Evolutionary conservation across 2,113 vertebrate genomes (phyloP).

Genomic region (Poecile atricapillus): DNA sequence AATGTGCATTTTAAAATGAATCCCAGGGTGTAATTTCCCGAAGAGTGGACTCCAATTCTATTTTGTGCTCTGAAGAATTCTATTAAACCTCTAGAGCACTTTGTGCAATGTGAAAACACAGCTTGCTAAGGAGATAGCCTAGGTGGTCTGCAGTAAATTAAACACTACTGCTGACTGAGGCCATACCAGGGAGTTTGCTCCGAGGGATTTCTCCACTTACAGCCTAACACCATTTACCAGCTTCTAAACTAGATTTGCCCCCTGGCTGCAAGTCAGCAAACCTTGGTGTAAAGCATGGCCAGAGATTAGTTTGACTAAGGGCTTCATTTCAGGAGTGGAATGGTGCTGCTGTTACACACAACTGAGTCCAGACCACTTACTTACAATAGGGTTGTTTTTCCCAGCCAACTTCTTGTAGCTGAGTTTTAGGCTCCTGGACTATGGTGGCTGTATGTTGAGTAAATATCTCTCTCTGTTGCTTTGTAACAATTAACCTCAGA

Average conservation of each 20-base stretch:
- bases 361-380: neutral
- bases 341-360: neutral
- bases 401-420: neutral
- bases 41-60: neutral
- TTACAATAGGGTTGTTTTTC: neutral
- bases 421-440: neutral
- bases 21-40: neutral
- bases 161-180: constrained; percentile 27
- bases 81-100: neutral
- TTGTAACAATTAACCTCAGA: constrained; percentile 53
- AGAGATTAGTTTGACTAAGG: neutral
- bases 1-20: neutral
- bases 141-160: constrained; percentile 49
- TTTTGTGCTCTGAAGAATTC: constrained; percentile 17
- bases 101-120: constrained; percentile 12
- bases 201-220: constrained; percentile 11
- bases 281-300: neutral
- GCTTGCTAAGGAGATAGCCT: constrained; percentile 27
- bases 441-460: neutral
- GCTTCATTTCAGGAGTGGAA: neutral
- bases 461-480: neutral
- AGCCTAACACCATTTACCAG: constrained; percentile 38
- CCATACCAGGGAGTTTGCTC: neutral
- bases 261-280: constrained; percentile 20
- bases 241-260: constrained; percentile 34